phyloP scores from a whole-genome alignment of 2,888 invertebrate genomes.

The Papilio demoleus region DNA sequence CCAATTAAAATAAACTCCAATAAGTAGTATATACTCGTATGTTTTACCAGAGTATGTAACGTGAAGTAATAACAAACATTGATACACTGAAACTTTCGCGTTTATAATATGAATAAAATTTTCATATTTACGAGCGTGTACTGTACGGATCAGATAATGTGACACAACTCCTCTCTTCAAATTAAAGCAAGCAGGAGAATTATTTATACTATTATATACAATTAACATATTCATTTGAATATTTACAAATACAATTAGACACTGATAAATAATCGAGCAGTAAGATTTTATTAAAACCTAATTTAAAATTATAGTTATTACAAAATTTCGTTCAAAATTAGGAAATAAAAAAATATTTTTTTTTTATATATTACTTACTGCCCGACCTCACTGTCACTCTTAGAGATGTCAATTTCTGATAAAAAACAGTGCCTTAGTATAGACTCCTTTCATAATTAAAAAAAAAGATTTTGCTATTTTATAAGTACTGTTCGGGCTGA shows the following conservation, averaged over 20 bases:
- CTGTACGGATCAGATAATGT: not conserved
- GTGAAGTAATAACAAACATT: no score
- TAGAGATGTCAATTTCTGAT: no score
- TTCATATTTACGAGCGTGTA: not conserved
- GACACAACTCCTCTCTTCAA: not conserved
- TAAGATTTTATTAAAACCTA: constrained; percentile 1
- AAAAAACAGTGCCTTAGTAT: not conserved
- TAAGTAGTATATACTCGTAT: no score
- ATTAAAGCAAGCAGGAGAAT: constrained; percentile 3
- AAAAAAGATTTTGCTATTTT: no score
- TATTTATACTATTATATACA: constrained; percentile 6
- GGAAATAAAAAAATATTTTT: constrained; percentile 13
- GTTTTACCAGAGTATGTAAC: no score
- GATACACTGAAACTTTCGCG: no score
- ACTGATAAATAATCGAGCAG: constrained; percentile 3
- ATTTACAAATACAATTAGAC: constrained; percentile 14
- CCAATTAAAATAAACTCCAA: no score
- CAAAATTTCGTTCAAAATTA: no score
- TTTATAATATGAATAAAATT: no score
- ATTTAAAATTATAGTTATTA: no score
- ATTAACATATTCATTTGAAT: not conserved
- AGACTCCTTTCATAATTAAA: no score
- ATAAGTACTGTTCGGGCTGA: no score
- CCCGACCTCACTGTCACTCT: not conserved
- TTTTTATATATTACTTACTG: not conserved